These are phyloP conservation scores for Dolichotis patagonum DNA, from an alignment of 2,113 vertebrate genomes.

Conservation along the genomic window DNA sequence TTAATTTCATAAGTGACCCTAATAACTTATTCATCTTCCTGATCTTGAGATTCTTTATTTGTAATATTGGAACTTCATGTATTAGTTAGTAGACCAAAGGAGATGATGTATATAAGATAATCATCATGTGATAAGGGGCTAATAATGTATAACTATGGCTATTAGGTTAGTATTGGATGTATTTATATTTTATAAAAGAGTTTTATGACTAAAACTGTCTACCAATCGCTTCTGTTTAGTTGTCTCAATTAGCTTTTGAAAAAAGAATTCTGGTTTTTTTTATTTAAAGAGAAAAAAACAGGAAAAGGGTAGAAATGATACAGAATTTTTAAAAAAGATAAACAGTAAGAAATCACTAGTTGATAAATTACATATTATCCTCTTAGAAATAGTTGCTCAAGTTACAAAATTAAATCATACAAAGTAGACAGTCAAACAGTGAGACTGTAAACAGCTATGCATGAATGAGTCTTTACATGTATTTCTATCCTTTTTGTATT, in stretches of 20 bases:
- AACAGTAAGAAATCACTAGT: no score
- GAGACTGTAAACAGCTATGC: no score
- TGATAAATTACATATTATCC: no score
- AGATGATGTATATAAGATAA: neutral
- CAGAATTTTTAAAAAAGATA: no score
- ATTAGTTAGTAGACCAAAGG: neutral
- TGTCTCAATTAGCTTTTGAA: neutral
- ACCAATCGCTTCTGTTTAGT: neutral
- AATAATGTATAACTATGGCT: constrained; percentile 20
- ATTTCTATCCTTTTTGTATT: no score
- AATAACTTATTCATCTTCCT: neutral
- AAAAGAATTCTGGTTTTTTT: no score
- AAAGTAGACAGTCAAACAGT: no score
- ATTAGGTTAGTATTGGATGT: neutral
- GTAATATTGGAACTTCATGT: neutral
- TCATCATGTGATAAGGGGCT: neutral
- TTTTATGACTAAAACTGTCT: neutral
- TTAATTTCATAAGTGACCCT: neutral
- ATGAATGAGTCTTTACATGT: no score
- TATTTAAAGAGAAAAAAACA: no score
- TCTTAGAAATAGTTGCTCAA: no score
- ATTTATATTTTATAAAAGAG: neutral
- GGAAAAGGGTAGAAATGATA: no score
- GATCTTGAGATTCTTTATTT: constrained; percentile 32
- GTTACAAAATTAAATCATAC: no score